Evolutionary conservation across 2,797 vertebrate genomes (phyloP), one percentile per base, ranked within the genome.

Genomic region (Anguilla obscura): DNA sequence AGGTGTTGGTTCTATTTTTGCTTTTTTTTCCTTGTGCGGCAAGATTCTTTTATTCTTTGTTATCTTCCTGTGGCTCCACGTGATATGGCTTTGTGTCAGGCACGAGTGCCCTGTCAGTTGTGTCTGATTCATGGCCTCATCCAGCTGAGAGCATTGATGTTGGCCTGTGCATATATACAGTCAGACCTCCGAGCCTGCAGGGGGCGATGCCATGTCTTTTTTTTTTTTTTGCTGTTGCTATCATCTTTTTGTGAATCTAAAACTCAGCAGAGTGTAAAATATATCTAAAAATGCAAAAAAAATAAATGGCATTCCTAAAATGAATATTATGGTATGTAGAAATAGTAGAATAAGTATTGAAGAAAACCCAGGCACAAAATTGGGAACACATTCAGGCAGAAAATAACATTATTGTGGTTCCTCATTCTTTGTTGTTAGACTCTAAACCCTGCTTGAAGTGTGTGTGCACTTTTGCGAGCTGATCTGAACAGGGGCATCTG

Each of bases 1-100:
- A 98, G 98, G 99, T 99, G 96, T 24, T 63, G 21, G 66, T 33
- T 50, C 27, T 50, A 24, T n/a, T 14, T 88, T 7, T 9, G 5
- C 50, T 83, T 83, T 24, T 30, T 58, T 10, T 4, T 63, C 80
- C 12, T 16, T 3, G 80, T 12, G n/a, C 30, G 6, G 16, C 12
- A 21, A 40, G 1, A 18, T 58, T 18, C 14, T 58, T 58, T 58
- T 58, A 58, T 1, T 58, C 56, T 58, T 58, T 9, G 14, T 56
- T 1, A 1, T 45, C 12, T 3, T 18, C 74, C 36, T 36, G 71
- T 74, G 12, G 30, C n/a, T 79, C 36, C 30, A 33, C 24, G 9
- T 33, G 71, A 33, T 74, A 2, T 1, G 3, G 74, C 74, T 79
- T 40, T 79, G 36, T 79, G 36, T 21, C 14, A 12, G 33, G 3